Evolutionary conservation across 2,113 vertebrate genomes (phyloP), one percentile per base, ranked within the genome.

Genomic region (Conger conger): DNA sequence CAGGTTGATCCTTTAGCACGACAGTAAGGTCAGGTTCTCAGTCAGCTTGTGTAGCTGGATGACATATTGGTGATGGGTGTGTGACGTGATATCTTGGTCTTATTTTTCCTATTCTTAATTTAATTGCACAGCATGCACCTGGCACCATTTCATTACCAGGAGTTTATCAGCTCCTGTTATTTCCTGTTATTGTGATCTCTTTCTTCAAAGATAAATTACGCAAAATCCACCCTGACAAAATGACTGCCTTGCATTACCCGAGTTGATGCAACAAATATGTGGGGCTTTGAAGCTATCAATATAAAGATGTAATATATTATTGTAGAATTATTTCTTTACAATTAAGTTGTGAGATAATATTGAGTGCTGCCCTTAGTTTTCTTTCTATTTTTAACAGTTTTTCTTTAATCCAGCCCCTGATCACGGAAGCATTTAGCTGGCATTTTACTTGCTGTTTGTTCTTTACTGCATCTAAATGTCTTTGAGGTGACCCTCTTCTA

Each of bases 401-500:
- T 68, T 83, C 16, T 42, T 27, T 45, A 37, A 76, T 45, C 18
- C 35, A 17, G 15, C 7, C 76, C 18, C 27, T n/a, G 68, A 30
- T 73, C 68, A 11, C 33, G 9, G 27, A 73, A 73, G 9, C n/a
- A 79, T 40, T 79, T 40, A 18, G 40, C 23, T 23, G 16, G 42
- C 17, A 83, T 42, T 53, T n/a, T 9, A 38, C 54, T 20, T 35
- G 60, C n/a, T 30, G 17, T 18, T 57, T 37, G 23, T 84, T 20
- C 9, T 1, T 18, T 30, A 17, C 79, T 50, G 38, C 33, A 16
- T 35, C 40, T 53, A 40, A 53, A 87, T 50, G 9, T 76, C 37
- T 63, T 68, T 76, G 40, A 81, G 53, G 30, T 85, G 42, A 84
- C 54, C 36, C 82, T 80, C 35, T 30, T 38, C 63, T 81, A 86